phyloP scores from a whole-genome alignment of 2,888 invertebrate genomes.

The Noctuana brunneofusca region DNA sequence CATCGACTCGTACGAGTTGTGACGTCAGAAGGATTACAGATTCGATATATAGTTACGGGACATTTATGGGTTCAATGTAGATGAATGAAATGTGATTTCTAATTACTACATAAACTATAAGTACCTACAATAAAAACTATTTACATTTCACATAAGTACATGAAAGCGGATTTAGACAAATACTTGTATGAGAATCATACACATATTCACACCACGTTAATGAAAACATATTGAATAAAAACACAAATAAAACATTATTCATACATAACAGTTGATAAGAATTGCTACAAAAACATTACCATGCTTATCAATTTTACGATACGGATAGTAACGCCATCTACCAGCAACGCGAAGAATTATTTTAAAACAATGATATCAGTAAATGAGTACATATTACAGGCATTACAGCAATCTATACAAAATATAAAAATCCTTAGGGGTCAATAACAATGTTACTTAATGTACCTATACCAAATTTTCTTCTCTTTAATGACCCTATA shows the following conservation, averaged over 20 bases:
- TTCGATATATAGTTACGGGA: neutral
- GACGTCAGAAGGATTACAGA: conserved; percentile 49
- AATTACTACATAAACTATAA: too few species aligned
- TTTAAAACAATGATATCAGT: conserved; percentile 1
- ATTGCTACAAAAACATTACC: conserved; percentile 15
- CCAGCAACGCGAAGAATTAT: conserved; percentile 39
- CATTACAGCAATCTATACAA: neutral
- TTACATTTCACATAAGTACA: too few species aligned
- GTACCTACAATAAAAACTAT: too few species aligned
- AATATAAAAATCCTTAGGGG: neutral
- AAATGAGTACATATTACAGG: neutral
- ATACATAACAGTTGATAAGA: conserved; percentile 1
- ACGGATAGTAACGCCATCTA: conserved; percentile 56
- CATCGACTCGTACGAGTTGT: conserved; percentile 57
- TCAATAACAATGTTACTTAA: neutral
- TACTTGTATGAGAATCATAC: neutral
- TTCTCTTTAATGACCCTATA: too few species aligned
- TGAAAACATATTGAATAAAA: too few species aligned
- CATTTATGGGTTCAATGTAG: neutral
- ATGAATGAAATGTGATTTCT: neutral
- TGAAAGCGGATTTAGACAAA: neutral
- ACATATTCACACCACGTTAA: too few species aligned
- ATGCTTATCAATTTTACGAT: conserved; percentile 20
- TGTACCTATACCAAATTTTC: too few species aligned
- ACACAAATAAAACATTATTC: conserved; percentile 13